Conservation (phyloP, 2,113 vertebrate genomes). For the Ariopsis seemanni region DNA sequence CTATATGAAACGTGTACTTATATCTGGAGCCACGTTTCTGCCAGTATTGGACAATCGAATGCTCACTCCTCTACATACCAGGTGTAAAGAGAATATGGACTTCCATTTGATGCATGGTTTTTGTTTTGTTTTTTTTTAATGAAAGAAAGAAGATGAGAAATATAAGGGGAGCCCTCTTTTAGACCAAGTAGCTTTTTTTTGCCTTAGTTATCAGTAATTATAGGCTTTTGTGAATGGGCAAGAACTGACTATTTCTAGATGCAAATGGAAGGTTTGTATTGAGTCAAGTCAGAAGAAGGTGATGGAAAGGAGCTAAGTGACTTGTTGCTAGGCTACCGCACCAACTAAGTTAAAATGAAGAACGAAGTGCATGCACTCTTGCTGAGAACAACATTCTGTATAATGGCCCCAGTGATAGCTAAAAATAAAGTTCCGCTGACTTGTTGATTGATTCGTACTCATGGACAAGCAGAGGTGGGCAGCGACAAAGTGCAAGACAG, state of each 20-base stretch:
- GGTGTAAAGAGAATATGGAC: slow-evolving; percentile 15
- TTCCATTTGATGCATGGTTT: slow-evolving; percentile 1
- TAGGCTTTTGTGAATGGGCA: slow-evolving; percentile 58
- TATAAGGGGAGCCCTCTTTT: slow-evolving; percentile 43
- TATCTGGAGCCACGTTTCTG: not conserved
- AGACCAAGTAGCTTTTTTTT: slow-evolving; percentile 52
- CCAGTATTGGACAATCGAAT: not conserved
- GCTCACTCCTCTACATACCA: not conserved
- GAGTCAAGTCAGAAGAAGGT: slow-evolving; percentile 60
- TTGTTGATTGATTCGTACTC: slow-evolving; percentile 53
- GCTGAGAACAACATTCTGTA: slow-evolving; percentile 54
- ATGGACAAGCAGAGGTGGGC: slow-evolving; percentile 49
- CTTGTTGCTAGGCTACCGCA: slow-evolving; percentile 64
- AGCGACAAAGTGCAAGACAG: slow-evolving; percentile 37
- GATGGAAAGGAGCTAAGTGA: slow-evolving; percentile 63
- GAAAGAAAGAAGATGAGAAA: not conserved
- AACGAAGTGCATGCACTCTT: slow-evolving; percentile 53
- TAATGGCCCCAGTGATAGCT: slow-evolving; percentile 54
- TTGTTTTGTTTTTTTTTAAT: slow-evolving; percentile 18
- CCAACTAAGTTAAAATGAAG: slow-evolving; percentile 60
- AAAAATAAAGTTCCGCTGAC: slow-evolving; percentile 57
- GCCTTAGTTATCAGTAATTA: slow-evolving; percentile 64
- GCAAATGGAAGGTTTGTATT: slow-evolving; percentile 69
- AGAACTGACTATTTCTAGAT: slow-evolving; percentile 66
- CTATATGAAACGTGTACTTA: not conserved